Conservation (phyloP, 23 tunicate genomes). For the Phallusia fumigata region DNA sequence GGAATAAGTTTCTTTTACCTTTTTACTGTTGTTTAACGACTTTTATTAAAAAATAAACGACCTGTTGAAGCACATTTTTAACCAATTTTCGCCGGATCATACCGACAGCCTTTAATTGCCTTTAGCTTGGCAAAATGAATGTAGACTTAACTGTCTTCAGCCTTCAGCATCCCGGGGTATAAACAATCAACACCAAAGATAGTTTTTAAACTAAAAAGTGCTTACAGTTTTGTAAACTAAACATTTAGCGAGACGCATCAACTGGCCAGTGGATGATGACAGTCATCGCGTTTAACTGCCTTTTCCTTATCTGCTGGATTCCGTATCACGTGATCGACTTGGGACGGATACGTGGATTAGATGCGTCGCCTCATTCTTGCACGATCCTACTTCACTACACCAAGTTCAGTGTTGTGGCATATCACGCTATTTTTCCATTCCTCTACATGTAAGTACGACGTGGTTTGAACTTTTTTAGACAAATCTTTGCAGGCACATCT, state of each 20-base stretch:
- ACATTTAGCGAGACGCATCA: background rate
- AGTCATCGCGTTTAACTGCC: background rate
- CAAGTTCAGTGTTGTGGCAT: conserved; percentile 4
- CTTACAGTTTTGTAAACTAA: no score
- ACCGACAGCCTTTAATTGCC: no score
- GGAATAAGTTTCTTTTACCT: no score
- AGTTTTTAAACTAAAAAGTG: no score
- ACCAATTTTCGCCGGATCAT: no score
- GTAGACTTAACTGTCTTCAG: no score
- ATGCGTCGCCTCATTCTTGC: background rate
- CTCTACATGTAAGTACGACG: background rate
- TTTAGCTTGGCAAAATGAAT: no score
- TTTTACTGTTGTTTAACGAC: no score
- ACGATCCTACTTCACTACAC: background rate
- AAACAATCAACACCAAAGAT: no score
- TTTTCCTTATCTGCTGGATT: conserved; percentile 2
- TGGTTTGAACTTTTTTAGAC: background rate
- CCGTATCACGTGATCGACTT: conserved; percentile 1
- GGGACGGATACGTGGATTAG: background rate
- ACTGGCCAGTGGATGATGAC: conserved; percentile 21
- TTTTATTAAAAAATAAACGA: no score
- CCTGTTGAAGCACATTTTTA: no score
- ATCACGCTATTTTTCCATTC: background rate
- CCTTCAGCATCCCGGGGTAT: no score
- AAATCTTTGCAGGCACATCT: background rate